Percentiles rank a stretch among this genome's conserved stretches.
These are phyloP conservation scores for Gobionotothen gibberifrons DNA, from an alignment of 2,797 vertebrate species.

Conservation along the genomic window DNA sequence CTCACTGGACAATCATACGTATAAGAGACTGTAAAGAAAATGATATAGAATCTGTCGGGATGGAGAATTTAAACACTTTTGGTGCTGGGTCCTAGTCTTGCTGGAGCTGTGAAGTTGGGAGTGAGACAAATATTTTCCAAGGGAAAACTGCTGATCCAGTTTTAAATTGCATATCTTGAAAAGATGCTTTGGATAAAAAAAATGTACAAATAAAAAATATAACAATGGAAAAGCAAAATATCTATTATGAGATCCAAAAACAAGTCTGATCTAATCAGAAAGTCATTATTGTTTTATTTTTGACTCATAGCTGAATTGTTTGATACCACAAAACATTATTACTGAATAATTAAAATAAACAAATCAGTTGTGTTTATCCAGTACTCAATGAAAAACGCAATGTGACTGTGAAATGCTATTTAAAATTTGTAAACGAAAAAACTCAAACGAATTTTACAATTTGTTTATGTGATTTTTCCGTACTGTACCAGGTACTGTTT, in stretches of 20 bases:
- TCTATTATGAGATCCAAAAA: constrained; percentile 41
- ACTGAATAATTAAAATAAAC: constrained; percentile 30
- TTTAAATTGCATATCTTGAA: constrained; percentile 52
- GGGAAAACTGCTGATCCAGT: constrained; percentile 61
- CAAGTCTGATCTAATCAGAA: constrained; percentile 45
- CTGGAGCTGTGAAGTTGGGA: constrained; percentile 63
- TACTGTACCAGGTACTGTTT: constrained; percentile 61
- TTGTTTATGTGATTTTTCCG: constrained; percentile 69
- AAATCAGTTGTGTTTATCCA: constrained; percentile 24
- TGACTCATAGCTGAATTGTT: constrained; percentile 50
- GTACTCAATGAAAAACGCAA: constrained; percentile 43
- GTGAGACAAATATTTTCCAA: constrained; percentile 62
- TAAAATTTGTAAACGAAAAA: constrained; percentile 33
- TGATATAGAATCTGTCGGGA: constrained; percentile 59
- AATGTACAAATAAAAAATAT: constrained; percentile 20
- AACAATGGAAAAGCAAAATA: constrained; percentile 23
- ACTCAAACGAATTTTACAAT: constrained; percentile 38
- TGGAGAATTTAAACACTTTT: constrained; percentile 65
- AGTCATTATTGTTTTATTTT: constrained; percentile 58
- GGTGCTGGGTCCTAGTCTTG: constrained; percentile 68
- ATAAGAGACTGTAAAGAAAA: constrained; percentile 76
- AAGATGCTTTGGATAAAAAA: constrained; percentile 38
- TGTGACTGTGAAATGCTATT: constrained; percentile 49
- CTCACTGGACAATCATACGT: constrained; percentile 85
- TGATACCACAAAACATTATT: constrained; percentile 49